A percentile compares a stretch with the other conserved stretches of the same genome.
phyloP scores from a whole-genome alignment of 2,113 vertebrate genomes.

The Tychaedon coryphoeus region DNA sequence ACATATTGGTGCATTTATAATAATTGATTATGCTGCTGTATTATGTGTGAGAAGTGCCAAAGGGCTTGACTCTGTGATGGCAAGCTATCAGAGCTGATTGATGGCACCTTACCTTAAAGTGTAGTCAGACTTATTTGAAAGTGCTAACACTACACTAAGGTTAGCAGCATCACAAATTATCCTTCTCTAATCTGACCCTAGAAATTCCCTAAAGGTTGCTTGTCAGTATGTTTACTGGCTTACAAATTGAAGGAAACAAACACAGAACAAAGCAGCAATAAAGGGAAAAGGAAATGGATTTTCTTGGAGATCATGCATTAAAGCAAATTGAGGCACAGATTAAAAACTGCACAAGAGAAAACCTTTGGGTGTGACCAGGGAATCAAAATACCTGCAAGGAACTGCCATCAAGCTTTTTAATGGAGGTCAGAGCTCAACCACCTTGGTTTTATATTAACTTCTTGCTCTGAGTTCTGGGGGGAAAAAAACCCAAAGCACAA shows the following conservation, averaged over 20 bases:
- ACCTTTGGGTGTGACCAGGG: background rate
- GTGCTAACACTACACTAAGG: background rate
- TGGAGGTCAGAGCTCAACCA: background rate
- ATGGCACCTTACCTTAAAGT: slow-evolving; percentile 14
- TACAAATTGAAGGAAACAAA: slow-evolving; percentile 7
- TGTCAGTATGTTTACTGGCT: background rate
- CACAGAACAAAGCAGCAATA: background rate
- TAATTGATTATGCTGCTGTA: slow-evolving; percentile 9
- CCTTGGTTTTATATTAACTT: background rate
- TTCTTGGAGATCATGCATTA: background rate
- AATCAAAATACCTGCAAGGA: background rate
- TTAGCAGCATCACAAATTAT: slow-evolving; percentile 16
- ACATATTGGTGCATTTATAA: background rate
- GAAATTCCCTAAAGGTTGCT: slow-evolving; percentile 11
- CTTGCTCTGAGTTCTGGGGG: background rate
- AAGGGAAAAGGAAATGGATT: background rate
- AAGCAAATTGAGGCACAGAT: slow-evolving; percentile 15
- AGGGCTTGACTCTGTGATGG: slow-evolving; percentile 1
- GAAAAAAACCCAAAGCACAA: background rate
- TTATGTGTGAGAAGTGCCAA: background rate
- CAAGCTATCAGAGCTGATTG: background rate
- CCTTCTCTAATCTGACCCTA: background rate
- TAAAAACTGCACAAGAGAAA: slow-evolving; percentile 1
- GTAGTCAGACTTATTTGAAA: slow-evolving; percentile 30
- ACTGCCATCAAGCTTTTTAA: background rate